phyloP scores from a whole-genome alignment of 2,113 vertebrate species.

The Eubucco bourcierii region DNA sequence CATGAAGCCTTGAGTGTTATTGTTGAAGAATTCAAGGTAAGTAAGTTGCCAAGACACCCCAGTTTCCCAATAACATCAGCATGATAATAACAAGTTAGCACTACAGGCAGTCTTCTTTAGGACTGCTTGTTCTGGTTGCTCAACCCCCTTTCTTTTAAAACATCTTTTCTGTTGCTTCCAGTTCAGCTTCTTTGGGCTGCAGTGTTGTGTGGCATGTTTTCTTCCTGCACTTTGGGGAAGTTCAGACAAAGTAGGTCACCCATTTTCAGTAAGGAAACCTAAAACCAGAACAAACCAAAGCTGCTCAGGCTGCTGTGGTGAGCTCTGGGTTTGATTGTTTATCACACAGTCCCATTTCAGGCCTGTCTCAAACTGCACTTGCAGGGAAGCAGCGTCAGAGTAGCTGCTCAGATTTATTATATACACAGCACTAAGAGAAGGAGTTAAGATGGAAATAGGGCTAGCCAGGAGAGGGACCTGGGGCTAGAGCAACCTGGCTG shows the following conservation, averaged over 20 bases:
- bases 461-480: neutral
- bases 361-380: neutral
- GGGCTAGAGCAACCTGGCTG: no score
- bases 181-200: neutral
- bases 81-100: neutral
- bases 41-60: neutral
- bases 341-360: neutral
- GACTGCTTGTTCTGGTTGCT: neutral
- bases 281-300: neutral
- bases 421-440: neutral
- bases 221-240: neutral
- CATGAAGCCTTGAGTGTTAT: constrained; percentile 82
- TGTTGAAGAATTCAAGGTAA: constrained; percentile 85
- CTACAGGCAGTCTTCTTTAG: neutral
- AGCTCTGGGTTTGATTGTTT: neutral
- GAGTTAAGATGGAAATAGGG: neutral
- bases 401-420: neutral
- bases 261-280: constrained; percentile 8
- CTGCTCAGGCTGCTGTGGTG: neutral
- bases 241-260: neutral
- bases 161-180: neutral
- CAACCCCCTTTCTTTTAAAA: neutral
- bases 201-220: neutral
- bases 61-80: neutral
- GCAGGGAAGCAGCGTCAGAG: neutral